Base-by-base conservation (phyloP, 2,113 vertebrate species). In the Rhinopomastus cyanomelas region DNA sequence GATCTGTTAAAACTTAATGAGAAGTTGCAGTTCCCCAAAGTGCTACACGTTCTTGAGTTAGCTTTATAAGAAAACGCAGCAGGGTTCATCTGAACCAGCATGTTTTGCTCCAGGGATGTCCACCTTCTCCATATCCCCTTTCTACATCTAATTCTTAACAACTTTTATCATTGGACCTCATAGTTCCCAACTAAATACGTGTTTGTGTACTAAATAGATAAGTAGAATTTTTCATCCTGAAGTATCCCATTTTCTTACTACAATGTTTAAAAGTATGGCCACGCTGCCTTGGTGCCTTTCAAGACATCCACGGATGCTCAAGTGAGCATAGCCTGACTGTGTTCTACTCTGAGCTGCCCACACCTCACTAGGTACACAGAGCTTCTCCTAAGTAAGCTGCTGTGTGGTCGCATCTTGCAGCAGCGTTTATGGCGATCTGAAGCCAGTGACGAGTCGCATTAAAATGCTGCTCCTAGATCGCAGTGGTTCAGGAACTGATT, bases 301-400 rank as follows among this genome's bases (percentile, higher is more conserved):
- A 60, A 25, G 52, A 64, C 25, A 74, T 34, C 22, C 3, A 4
- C 44, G 37, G 59, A 55, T 74, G 78, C 51, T 23, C 27, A 60
- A 46, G 9, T 51, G 34, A 16, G 23, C 30, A 21, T 30, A 73
- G 27, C 17, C 49, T 53, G 55, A 6, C 55, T 91, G 61, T 36
- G 17, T 64, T 68, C 60, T 81, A 26, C 49, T 88, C 26, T 32
- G 37, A 61, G 81, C 32, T 53, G 36, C 32, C 69, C 19, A 36
- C 20, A 21, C 29, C n/a, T 53, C 1, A 0, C 49, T 59, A 49
- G 44, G 25, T 48, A 21, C 0, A 0, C 61, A 55, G 59, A 73
- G 23, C 69, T 76, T 27, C 62, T 57, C 81, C 12, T 3, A 4
- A 59, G 21, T 59, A 59, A 72, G 3, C 36, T 46, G 39, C 64